These are phyloP conservation scores for Galerucella nymphaeae DNA, from an alignment of 2,888 invertebrate genomes.

Conservation along the genomic window DNA sequence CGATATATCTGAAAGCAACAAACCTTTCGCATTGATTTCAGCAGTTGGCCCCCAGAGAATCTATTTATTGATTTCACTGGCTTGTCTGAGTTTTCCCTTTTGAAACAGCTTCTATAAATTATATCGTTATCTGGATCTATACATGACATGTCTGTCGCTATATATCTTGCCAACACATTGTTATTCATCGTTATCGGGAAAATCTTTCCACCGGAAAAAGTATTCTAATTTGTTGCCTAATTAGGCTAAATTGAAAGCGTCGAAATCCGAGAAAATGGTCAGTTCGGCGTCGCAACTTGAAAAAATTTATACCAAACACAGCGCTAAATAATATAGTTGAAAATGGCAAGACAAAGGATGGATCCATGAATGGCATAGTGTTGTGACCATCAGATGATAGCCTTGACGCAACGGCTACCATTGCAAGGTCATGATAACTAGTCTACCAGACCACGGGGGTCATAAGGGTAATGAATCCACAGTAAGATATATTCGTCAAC, in stretches of 20 bases:
- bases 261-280: background rate
- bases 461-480: no score
- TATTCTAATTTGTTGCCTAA: slow-evolving; percentile 43
- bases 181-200: slow-evolving; percentile 41
- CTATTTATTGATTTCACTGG: slow-evolving; percentile 27
- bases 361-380: no score
- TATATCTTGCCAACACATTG: slow-evolving; percentile 45
- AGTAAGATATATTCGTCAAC: no score
- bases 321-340: no score
- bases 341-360: no score
- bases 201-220: slow-evolving; percentile 41
- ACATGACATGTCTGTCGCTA: slow-evolving; percentile 43
- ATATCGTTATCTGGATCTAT: slow-evolving; percentile 41
- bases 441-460: no score
- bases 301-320: background rate
- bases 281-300: background rate
- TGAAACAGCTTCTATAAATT: slow-evolving; percentile 36
- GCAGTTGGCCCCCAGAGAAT: slow-evolving; percentile 18
- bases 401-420: no score
- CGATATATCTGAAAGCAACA: background rate
- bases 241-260: slow-evolving; percentile 39
- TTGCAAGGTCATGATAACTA: no score
- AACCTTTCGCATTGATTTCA: slow-evolving; percentile 3
- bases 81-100: slow-evolving; percentile 33
- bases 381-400: no score